These are phyloP conservation scores for Astropecten irregularis DNA, from an alignment of 53 echinoderm and acorn worm genomes.

Conservation along the genomic window DNA sequence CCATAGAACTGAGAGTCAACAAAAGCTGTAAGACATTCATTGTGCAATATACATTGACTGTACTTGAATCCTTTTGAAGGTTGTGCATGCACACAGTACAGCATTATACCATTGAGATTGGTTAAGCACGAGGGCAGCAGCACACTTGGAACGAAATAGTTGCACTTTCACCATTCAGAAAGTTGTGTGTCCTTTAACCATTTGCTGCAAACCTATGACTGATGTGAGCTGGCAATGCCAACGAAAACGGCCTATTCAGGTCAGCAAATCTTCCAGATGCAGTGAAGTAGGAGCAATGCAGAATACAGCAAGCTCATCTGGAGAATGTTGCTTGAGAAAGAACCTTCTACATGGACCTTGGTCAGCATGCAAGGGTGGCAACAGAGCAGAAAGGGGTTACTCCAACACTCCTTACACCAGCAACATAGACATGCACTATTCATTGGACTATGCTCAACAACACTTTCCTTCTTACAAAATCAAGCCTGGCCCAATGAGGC, in stretches of 20 bases:
- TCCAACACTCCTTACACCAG: not conserved
- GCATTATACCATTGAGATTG: no score
- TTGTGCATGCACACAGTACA: no score
- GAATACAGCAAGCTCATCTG: conserved; percentile 20
- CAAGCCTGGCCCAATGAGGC: no score
- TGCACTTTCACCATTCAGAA: not conserved
- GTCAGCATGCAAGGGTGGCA: not conserved
- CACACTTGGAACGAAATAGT: not conserved
- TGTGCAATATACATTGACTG: no score
- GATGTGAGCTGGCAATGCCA: conserved; percentile 58
- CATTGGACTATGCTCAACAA: conserved; percentile 66
- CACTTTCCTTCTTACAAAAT: no score
- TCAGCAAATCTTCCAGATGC: conserved; percentile 34
- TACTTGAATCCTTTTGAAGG: no score
- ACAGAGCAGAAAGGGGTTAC: not conserved
- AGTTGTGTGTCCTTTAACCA: not conserved
- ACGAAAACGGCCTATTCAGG: conserved; percentile 6
- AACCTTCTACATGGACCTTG: not conserved
- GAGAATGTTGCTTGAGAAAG: conserved; percentile 1
- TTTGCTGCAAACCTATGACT: no score
- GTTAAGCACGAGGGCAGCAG: no score
- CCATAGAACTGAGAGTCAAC: conserved; percentile 60
- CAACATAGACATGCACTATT: no score
- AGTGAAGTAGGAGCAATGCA: not conserved
- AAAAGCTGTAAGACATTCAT: no score